Conservation (phyloP, 2,888 invertebrate species). For the Leptodirus hochenwartii region DNA sequence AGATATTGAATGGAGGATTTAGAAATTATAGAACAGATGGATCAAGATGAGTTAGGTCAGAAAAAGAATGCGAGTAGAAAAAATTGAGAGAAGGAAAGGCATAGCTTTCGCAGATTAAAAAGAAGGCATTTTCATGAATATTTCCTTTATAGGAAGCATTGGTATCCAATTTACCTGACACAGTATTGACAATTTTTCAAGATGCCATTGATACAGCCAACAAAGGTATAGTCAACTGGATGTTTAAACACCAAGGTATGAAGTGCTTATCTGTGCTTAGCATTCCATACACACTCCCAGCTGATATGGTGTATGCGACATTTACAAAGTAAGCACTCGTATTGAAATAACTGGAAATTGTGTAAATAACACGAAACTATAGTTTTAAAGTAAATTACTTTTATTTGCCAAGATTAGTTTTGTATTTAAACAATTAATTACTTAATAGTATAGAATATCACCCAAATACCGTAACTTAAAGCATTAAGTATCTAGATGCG, state of each 20-base stretch:
- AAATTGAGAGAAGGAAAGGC: too few relatives aligned
- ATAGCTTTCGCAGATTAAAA: too few relatives aligned
- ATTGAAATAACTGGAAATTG: not conserved
- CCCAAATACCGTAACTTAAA: too few relatives aligned
- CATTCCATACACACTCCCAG: conserved; percentile 74
- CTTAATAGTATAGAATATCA: too few relatives aligned
- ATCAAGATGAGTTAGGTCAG: too few relatives aligned
- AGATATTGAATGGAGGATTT: too few relatives aligned
- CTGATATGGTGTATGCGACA: conserved; percentile 73
- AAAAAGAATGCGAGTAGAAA: too few relatives aligned
- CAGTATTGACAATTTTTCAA: conserved; percentile 78
- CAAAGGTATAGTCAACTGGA: conserved; percentile 77
- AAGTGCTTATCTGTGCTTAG: conserved; percentile 62
- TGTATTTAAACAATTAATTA: too few relatives aligned
- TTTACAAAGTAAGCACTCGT: conserved; percentile 60
- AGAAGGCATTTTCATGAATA: too few relatives aligned
- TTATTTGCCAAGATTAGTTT: not conserved
- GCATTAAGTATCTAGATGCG: too few relatives aligned
- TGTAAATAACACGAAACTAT: conserved; percentile 1
- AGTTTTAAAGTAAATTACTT: not conserved
- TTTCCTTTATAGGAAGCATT: conserved; percentile 52
- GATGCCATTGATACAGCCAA: conserved; percentile 87
- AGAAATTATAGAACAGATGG: too few relatives aligned
- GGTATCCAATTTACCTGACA: conserved; percentile 75
- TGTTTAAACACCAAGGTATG: conserved; percentile 69